These are phyloP conservation scores for Capromys pilorides DNA, from an alignment of 2,797 vertebrate species.

Conservation along the genomic window DNA sequence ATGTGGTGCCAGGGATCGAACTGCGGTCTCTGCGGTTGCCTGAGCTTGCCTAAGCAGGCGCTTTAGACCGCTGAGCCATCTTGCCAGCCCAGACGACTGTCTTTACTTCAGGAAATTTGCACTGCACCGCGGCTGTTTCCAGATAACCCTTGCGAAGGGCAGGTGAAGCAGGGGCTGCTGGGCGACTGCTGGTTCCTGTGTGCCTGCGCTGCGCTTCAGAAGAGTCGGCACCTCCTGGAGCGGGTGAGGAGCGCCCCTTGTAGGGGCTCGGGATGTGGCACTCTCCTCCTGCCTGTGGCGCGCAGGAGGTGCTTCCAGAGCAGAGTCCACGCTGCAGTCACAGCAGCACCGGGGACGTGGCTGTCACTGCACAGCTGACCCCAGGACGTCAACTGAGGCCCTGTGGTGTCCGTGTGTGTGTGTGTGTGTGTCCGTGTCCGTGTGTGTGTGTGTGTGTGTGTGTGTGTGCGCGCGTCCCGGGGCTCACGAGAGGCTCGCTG, in stretches of 20 bases:
- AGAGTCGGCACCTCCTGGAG: slow-evolving; percentile 89
- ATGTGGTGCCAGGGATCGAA: no score
- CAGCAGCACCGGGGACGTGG: no score
- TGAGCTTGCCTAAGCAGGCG: no score
- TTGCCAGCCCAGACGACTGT: background rate
- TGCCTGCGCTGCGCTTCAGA: slow-evolving; percentile 93
- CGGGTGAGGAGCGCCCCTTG: slow-evolving; percentile 87
- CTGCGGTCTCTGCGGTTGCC: no score
- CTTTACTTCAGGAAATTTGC: slow-evolving; percentile 91
- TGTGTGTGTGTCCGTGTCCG: no score
- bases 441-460: no score
- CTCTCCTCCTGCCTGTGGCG: fast-evolving
- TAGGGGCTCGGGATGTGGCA: fast-evolving
- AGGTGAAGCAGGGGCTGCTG: slow-evolving; percentile 95
- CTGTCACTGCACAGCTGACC: background rate
- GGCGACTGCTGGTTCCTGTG: slow-evolving; percentile 99
- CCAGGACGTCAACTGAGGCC: background rate
- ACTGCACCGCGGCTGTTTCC: slow-evolving; percentile 90
- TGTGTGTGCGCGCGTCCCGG: no score
- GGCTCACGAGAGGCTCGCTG: background rate
- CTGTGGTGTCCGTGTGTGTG: fast-evolving
- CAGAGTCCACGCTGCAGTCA: background rate
- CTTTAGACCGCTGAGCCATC: no score
- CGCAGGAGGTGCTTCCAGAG: background rate
- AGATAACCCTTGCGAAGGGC: slow-evolving; percentile 85